Evolutionary conservation across 2,888 invertebrate genomes (phyloP).

Genomic region (Parasteatoda lunata): DNA sequence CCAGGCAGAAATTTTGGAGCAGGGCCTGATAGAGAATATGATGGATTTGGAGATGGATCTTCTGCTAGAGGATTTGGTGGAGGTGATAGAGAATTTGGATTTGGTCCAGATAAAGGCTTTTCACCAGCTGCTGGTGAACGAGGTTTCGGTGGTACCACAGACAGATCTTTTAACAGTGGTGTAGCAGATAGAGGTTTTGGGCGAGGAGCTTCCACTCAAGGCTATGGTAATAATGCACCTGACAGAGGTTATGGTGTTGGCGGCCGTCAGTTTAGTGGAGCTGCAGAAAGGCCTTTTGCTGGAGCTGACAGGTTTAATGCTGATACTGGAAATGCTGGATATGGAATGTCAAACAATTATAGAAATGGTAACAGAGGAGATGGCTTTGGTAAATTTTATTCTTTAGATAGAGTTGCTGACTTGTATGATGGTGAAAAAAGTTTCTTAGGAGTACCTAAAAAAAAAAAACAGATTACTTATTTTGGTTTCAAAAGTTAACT

Average conservation of each 20-base stretch:
- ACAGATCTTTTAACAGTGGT: constrained; percentile 1
- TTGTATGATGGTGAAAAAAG: too few species aligned
- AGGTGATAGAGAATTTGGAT: constrained; percentile 16
- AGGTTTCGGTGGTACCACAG: constrained; percentile 27
- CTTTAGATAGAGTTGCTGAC: neutral
- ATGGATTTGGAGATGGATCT: constrained; percentile 19
- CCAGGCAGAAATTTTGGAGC: constrained; percentile 28
- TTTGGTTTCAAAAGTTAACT: neutral
- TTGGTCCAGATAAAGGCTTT: neutral
- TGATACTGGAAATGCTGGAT: constrained; percentile 35
- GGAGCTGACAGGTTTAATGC: constrained; percentile 33
- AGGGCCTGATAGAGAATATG: constrained; percentile 35
- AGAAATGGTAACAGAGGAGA: constrained; percentile 38
- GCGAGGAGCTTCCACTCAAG: constrained; percentile 4
- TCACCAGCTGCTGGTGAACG: constrained; percentile 2
- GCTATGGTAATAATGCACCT: constrained; percentile 17
- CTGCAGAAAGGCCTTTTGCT: constrained; percentile 14
- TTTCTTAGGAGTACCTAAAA: too few species aligned
- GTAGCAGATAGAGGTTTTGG: neutral
- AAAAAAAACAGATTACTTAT: neutral
- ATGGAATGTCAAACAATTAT: constrained; percentile 33
- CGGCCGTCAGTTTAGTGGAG: constrained; percentile 4
- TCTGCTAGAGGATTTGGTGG: constrained; percentile 14
- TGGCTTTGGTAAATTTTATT: constrained; percentile 35
- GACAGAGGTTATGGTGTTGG: constrained; percentile 13